These are phyloP conservation scores for Mnemiopsis leidyi DNA, from an alignment of 37 sponge, comb jelly and placozoan species.

Conservation along the genomic window DNA sequence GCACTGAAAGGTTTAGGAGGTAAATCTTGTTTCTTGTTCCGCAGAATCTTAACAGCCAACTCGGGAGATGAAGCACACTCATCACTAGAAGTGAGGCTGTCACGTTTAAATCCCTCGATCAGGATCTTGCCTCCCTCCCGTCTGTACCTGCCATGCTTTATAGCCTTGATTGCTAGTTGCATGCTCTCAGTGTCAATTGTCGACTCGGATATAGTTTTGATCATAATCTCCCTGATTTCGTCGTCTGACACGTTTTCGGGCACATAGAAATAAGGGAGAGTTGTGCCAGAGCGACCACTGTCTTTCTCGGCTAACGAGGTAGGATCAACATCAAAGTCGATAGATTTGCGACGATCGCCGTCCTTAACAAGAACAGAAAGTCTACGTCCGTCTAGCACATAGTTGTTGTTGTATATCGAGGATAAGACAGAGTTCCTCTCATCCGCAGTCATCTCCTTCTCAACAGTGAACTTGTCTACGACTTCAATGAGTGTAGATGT, in stretches of 20 bases:
- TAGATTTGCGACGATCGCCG: background rate
- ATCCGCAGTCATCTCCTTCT: constrained; percentile 8
- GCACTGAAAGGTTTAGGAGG: constrained; percentile 33
- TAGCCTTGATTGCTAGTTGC: background rate
- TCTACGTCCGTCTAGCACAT: background rate
- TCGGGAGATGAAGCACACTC: constrained; percentile 24
- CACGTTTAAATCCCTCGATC: constrained; percentile 34
- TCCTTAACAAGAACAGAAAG: constrained; percentile 61
- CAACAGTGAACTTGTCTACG: constrained; percentile 18
- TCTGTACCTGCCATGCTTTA: constrained; percentile 39
- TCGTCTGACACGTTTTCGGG: constrained; percentile 17
- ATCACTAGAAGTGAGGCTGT: constrained; percentile 34
- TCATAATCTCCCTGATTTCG: background rate
- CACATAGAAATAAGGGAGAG: constrained; percentile 25
- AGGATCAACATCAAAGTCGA: constrained; percentile 42
- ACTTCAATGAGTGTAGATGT: constrained; percentile 6
- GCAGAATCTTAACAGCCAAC: background rate
- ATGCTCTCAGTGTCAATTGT: constrained; percentile 16
- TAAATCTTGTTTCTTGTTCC: background rate
- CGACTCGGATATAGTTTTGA: background rate
- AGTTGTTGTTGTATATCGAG: constrained; percentile 55
- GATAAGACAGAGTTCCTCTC: constrained; percentile 40
- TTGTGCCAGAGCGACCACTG: background rate
- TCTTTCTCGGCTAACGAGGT: background rate
- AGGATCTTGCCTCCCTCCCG: constrained; percentile 48